Base-by-base conservation (phyloP, 1,140 invertebrate genomes). In the Ips typographus region DNA sequence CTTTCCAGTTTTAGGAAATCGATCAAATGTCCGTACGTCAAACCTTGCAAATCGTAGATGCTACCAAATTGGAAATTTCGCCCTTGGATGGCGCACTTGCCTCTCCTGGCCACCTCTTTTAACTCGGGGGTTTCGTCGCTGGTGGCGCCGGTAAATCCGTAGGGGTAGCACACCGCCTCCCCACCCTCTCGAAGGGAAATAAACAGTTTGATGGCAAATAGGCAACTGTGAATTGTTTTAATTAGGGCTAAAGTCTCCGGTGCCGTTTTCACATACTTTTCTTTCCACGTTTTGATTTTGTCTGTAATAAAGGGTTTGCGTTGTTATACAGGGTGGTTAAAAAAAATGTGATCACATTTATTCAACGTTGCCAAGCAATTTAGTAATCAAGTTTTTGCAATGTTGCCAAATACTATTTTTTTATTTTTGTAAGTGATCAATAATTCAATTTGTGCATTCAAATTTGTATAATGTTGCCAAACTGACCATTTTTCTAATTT, bases 141-240 rank as follows among this genome's bases (percentile, higher is more conserved):
- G 6, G 42, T 52, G 4, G 22, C 39, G 22, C 37, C 40, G 39
- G 41, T 70, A 65, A 67, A 69, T 22, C 73, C 73, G 41, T 63
- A 71, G 38, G 73, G 73, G 41, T 72, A 74, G 51, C 65, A 61
- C 22, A 74, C 62, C 36, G 41, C 42, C 47, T 70, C 49, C 2
- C 73, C 73, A 6, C 59, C 55, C 59, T 68, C 73, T 71, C 68
- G 53, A 40, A 74, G 39, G 40, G 67, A 72, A 62, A 74, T 68
- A 4, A 74, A 59, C 2, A 74, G 49, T 62, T 68, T 74, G 6
- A 72, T 55, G 5, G 59, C 51, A 47, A 65, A 67, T 40, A 70
- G 59, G 38, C 52, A 68, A 36, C 4, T 51, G 7, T 41, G 7
- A n/a, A 74, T 51, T 2, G 43, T 59, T 8, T 58, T 61, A 42